Conservation (phyloP, 2,797 vertebrate genomes). For the Pantherophis alleghaniensis region DNA sequence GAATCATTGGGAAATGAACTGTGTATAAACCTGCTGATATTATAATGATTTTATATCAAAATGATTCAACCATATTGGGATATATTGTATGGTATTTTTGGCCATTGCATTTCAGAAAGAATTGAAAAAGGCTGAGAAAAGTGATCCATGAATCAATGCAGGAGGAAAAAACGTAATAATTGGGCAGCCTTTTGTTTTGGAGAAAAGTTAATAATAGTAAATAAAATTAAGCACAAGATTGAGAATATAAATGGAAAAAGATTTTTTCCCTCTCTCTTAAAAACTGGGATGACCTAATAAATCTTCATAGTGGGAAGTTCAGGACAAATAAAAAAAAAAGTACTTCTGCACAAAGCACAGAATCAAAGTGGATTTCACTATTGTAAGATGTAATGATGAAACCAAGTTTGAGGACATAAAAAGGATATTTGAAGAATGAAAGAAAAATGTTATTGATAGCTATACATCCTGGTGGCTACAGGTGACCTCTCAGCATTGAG, state of each 20-base stretch:
- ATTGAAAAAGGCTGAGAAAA: neutral
- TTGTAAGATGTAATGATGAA: neutral
- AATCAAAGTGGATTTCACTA: neutral
- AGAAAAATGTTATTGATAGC: neutral
- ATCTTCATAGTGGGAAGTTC: neutral
- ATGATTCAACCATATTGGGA: neutral
- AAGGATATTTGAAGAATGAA: neutral
- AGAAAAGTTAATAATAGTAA: neutral
- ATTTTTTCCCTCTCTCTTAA: neutral
- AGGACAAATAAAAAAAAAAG: neutral
- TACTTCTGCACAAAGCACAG: neutral
- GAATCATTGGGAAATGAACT: neutral
- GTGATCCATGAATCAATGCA: neutral
- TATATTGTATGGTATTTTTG: neutral
- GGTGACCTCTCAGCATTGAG: neutral
- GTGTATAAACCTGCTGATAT: neutral
- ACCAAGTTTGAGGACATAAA: neutral
- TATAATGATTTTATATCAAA: neutral
- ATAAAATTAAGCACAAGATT: neutral
- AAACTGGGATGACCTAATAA: neutral
- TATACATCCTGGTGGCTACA: neutral
- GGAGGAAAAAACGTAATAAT: neutral
- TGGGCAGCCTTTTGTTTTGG: neutral
- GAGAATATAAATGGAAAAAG: neutral
- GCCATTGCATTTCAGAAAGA: neutral